Base-by-base conservation (phyloP, 2,797 vertebrate species). In the Ibycter americanus region DNA sequence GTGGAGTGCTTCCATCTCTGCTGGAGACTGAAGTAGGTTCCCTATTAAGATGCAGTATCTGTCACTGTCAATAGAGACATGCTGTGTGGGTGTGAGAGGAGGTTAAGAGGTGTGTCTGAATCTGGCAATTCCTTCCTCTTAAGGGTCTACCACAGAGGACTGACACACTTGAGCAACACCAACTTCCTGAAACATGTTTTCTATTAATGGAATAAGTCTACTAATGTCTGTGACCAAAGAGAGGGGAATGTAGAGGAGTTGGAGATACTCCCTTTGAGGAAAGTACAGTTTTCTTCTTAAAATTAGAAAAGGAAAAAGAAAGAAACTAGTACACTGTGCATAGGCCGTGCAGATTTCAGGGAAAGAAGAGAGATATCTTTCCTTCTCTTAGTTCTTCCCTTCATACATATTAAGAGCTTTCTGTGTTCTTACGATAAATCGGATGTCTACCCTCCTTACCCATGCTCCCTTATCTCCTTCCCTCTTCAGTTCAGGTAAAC, bases 11-110 rank as follows among this genome's bases (percentile, higher is more conserved):
- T 97, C 95, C 88, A 94, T 95, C 93, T 78, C 95, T 93, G 95
- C 82, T 97, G 97, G 96, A 96, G 59, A 67, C 93, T 95, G 93
- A 62, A 95, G 92, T 78, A 92, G 86, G 95, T 92, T 96, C 88
- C 93, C 90, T 91, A 96, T 97, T 97, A 97, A 97, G 93, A 96
- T 96, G 95, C 88, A 87, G 87, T 96, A 96, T 94, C 95, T 97
- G 97, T 97, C 96, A 97, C 81, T 96, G 97, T 94, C 96, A 95
- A 97, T 93, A 96, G 93, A 97, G 90, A 96, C 88, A 74, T 62
- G 93, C 93, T 96, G 96, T 87, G 83, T 96, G 88, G 94, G 94
- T 96, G 93, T 92, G 90, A 96, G 71, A 23, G 52, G 87, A 96
- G 88, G 94, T 87, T 95, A 96, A 96, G 92, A 96, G 81, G 74